A percentile compares a stretch with the other conserved stretches of the same genome.
phyloP scores from a whole-genome alignment of 2,888 invertebrate genomes.

The Idaea dimidiata region DNA sequence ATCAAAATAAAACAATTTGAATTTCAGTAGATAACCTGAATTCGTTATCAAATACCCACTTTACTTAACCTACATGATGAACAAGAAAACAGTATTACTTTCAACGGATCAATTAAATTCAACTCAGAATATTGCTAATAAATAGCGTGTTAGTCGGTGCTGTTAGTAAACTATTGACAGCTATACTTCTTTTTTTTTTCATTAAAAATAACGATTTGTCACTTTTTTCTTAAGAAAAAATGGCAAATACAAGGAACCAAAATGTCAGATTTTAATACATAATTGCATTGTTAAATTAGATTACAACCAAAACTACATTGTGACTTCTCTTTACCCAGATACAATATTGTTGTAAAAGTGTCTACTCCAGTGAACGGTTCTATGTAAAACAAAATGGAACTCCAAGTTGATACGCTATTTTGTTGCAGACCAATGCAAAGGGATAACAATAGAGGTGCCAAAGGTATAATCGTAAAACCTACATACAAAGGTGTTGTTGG shows the following conservation, averaged over 20 bases:
- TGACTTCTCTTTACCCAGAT: conserved; percentile 9
- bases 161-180: neutral
- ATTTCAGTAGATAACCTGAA: neutral
- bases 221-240: too few relatives aligned
- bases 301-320: neutral
- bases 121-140: neutral
- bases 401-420: conserved; percentile 30
- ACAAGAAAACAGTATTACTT: neutral
- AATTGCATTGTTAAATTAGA: too few relatives aligned
- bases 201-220: too few relatives aligned
- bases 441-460: conserved; percentile 89
- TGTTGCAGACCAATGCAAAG: conserved; percentile 73
- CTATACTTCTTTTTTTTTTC: neutral
- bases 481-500: conserved; percentile 89
- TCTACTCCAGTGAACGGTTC: conserved; percentile 6
- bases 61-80: neutral
- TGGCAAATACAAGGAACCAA: too few relatives aligned
- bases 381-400: conserved; percentile 13
- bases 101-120: neutral
- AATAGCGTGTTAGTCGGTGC: neutral
- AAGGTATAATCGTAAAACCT: conserved; percentile 90
- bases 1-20: neutral
- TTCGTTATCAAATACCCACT: neutral
- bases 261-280: too few relatives aligned
- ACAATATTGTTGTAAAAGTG: conserved; percentile 25